Evolutionary conservation across 2,797 vertebrate genomes (phyloP).

Genomic region (Hypotaenidia okinawae): DNA sequence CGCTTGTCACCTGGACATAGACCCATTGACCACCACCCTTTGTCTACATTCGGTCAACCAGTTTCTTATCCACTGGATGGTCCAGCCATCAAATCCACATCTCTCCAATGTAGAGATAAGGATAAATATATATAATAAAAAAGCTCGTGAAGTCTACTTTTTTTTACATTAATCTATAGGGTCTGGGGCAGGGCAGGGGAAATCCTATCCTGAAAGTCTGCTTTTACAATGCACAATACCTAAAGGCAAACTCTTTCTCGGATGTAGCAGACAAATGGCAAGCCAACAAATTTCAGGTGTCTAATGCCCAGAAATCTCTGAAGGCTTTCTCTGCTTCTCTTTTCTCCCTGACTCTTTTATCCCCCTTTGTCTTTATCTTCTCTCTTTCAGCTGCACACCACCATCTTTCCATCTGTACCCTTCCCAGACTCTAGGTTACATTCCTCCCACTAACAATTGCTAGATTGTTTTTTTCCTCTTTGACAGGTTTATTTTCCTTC

Average conservation of each 20-base stretch:
- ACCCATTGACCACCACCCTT: too few relatives aligned
- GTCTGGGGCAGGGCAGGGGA: background rate
- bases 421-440: background rate
- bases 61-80: too few relatives aligned
- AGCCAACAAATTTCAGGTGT: background rate
- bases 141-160: background rate
- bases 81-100: too few relatives aligned
- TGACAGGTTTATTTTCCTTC: slow-evolving; percentile 23
- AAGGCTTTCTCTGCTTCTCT: background rate
- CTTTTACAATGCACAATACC: background rate
- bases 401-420: background rate
- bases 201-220: background rate
- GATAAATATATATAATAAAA: background rate
- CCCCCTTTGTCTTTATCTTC: background rate
- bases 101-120: too few relatives aligned
- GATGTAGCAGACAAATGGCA: background rate
- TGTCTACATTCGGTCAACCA: too few relatives aligned
- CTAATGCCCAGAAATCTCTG: background rate
- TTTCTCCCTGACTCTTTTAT: background rate
- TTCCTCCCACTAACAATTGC: background rate
- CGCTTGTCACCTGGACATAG: too few relatives aligned
- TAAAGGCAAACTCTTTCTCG: background rate
- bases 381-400: background rate
- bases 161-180: background rate
- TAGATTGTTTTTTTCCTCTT: background rate